These are phyloP conservation scores for Tachina grossa DNA, from an alignment of 2,888 invertebrate genomes.

Conservation along the genomic window DNA sequence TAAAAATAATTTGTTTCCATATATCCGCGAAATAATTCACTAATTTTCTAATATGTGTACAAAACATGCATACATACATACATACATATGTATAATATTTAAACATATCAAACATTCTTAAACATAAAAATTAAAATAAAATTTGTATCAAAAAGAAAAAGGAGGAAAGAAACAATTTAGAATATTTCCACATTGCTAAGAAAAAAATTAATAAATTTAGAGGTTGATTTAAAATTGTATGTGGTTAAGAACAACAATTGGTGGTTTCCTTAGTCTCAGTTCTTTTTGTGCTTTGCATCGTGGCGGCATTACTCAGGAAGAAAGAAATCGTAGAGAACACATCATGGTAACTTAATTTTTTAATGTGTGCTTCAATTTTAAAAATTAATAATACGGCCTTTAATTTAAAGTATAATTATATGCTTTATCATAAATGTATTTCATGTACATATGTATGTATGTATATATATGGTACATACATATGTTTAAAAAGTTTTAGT, in stretches of 20 bases:
- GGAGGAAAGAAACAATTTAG: conserved; percentile 32
- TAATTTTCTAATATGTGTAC: neutral
- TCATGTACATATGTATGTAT: neutral
- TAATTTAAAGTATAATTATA: no score
- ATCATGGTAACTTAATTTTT: conserved; percentile 78
- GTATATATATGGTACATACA: neutral
- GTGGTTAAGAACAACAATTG: conserved; percentile 71
- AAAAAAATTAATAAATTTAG: conserved; percentile 35
- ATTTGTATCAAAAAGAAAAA: neutral
- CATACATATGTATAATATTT: neutral
- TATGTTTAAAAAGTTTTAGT: neutral
- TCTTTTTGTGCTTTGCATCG: conserved; percentile 79
- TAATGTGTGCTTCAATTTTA: neutral
- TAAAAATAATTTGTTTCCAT: conserved; percentile 1
- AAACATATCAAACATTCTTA: neutral
- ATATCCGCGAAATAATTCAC: neutral
- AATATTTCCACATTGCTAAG: conserved; percentile 51
- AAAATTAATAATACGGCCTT: conserved; percentile 37
- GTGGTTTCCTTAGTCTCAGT: conserved; percentile 79
- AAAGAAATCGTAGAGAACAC: conserved; percentile 76
- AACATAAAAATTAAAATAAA: conserved; percentile 22
- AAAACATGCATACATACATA: neutral
- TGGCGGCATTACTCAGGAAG: conserved; percentile 81
- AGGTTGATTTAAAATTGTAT: conserved; percentile 52
- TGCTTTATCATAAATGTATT: neutral